Evolutionary conservation across 2,113 vertebrate genomes (phyloP).

Genomic region (Alethe diademata): DNA sequence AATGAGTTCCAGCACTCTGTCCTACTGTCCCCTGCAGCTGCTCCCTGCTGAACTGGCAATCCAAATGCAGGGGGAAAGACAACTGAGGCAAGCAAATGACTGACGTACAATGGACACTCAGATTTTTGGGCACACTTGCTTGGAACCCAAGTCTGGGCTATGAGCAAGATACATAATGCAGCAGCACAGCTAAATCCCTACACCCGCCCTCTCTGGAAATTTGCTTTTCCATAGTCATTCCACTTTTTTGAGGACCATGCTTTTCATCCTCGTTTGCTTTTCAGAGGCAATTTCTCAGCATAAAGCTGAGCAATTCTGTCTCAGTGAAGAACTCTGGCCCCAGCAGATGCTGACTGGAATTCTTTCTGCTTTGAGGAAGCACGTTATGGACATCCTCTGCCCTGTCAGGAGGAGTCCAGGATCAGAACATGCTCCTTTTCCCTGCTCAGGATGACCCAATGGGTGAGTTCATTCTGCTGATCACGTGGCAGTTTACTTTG

Average conservation of each 20-base stretch:
- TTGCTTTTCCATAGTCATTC: neutral
- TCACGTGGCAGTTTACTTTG: neutral
- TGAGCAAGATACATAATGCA: rapidly evolving
- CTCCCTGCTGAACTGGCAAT: neutral
- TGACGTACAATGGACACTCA: rapidly evolving
- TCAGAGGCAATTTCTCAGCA: neutral
- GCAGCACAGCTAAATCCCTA: neutral
- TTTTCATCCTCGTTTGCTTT: neutral
- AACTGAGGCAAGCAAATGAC: neutral
- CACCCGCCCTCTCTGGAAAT: neutral
- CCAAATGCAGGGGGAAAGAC: rapidly evolving
- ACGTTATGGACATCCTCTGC: rapidly evolving
- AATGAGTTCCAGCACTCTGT: neutral
- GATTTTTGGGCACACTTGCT: neutral
- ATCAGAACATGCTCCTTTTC: neutral
- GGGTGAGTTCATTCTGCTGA: neutral
- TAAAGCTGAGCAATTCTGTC: neutral
- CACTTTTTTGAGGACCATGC: neutral
- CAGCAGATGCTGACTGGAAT: rapidly evolving
- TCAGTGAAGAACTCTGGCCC: neutral
- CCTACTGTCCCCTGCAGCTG: neutral
- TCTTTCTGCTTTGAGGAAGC: neutral
- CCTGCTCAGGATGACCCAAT: neutral
- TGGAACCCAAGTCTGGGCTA: neutral
- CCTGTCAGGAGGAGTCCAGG: neutral